phyloP scores from a whole-genome alignment of 2,888 invertebrate genomes.

The Eupithecia abbreviata region DNA sequence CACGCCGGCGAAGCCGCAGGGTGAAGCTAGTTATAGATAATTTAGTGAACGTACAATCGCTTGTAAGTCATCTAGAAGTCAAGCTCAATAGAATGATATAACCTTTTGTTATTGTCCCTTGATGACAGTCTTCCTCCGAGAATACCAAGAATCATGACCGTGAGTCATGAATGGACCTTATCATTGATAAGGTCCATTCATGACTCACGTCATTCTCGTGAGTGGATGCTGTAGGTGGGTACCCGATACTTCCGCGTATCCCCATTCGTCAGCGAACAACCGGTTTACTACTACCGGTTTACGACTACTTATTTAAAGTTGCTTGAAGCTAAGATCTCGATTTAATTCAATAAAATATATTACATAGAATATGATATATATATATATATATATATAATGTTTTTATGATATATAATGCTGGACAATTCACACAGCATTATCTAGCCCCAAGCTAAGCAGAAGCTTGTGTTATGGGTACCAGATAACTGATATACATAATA shows the following conservation, averaged over 20 bases:
- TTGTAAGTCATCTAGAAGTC: neutral
- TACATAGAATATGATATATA: no score
- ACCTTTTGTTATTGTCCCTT: neutral
- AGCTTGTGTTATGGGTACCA: no score
- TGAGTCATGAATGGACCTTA: constrained; percentile 26
- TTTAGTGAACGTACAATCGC: neutral
- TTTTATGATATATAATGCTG: no score
- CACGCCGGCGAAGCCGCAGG: no score
- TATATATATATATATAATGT: no score
- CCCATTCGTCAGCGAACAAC: constrained; percentile 14
- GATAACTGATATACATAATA: no score
- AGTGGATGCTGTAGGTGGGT: constrained; percentile 2
- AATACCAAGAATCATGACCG: neutral
- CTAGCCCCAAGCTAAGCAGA: no score
- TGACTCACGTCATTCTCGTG: constrained; percentile 26
- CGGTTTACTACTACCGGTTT: neutral
- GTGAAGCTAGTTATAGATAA: neutral
- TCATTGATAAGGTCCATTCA: constrained; percentile 9
- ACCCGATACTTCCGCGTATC: constrained; percentile 22
- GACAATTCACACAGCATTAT: no score
- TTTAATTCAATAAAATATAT: no score
- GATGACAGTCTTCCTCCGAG: constrained; percentile 1
- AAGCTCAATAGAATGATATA: neutral
- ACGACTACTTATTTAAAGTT: no score
- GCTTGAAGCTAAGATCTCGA: no score